Conservation (phyloP, 2,113 vertebrate genomes). For the Coreoperca whiteheadi region DNA sequence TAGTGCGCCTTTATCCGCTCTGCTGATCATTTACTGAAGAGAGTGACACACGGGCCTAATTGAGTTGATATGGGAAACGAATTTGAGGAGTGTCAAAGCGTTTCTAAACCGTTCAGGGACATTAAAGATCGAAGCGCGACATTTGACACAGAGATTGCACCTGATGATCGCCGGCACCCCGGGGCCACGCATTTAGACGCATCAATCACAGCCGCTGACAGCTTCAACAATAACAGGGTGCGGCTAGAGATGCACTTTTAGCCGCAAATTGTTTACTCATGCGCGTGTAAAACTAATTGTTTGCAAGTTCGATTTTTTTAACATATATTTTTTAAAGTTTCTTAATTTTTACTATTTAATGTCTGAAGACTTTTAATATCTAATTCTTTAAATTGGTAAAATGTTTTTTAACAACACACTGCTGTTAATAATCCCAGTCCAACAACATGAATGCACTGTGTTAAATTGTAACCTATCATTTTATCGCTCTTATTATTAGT, state of each 20-base stretch:
- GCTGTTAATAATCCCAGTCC: not conserved
- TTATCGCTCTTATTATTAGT: not conserved
- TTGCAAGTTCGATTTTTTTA: not conserved
- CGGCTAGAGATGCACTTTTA: constrained; percentile 50
- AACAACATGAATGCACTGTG: not conserved
- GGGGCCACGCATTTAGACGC: constrained; percentile 83
- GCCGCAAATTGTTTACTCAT: not conserved
- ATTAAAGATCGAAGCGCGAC: constrained; percentile 92
- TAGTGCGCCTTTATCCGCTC: constrained; percentile 84
- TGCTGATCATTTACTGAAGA: constrained; percentile 78
- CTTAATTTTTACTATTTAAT: not conserved
- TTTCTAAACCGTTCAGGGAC: constrained; percentile 94
- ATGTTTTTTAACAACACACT: no score
- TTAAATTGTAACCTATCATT: not conserved
- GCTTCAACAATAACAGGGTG: constrained; percentile 73
- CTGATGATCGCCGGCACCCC: constrained; percentile 80
- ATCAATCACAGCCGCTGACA: constrained; percentile 83
- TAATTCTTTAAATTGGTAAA: no score
- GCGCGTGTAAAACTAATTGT: not conserved
- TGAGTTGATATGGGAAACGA: constrained; percentile 94
- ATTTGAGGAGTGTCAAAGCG: constrained; percentile 90
- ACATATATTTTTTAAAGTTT: no score
- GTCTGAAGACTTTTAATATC: not conserved
- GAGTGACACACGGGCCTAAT: constrained; percentile 81
- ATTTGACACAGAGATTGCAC: constrained; percentile 85